phyloP scores from a whole-genome alignment of 2,113 vertebrate genomes.

The Nesogale talazaci region DNA sequence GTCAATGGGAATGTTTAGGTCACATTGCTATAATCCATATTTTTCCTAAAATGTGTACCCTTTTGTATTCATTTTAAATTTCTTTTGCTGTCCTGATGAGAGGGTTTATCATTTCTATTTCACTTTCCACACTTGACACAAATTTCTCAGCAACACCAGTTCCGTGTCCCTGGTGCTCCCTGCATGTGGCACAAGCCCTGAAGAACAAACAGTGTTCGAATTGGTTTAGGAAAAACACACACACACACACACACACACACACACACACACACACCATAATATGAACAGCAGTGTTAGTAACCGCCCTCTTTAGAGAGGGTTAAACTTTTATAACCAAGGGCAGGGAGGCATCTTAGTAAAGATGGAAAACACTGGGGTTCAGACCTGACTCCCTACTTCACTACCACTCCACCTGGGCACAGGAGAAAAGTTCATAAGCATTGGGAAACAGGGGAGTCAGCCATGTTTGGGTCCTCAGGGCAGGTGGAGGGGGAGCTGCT shows the following conservation, averaged over 20 bases:
- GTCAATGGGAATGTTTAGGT: background rate
- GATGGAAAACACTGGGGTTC: background rate
- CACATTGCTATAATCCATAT: background rate
- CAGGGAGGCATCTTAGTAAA: background rate
- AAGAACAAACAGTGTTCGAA: background rate
- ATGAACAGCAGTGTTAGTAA: background rate
- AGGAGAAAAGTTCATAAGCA: background rate
- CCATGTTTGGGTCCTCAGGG: background rate
- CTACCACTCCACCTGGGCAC: background rate
- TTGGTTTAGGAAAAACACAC: background rate
- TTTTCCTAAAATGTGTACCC: background rate
- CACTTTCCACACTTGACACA: constrained; percentile 15
- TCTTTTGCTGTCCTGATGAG: background rate
- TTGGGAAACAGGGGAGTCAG: background rate
- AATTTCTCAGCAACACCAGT: constrained; percentile 10
- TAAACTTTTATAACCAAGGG: background rate
- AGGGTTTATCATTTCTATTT: background rate
- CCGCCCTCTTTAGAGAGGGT: background rate
- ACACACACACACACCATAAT: background rate
- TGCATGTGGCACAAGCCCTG: background rate
- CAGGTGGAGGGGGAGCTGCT: background rate
- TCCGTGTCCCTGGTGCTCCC: background rate
- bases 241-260: background rate
- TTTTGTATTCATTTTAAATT: background rate
- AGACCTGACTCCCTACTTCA: background rate